These are phyloP conservation scores for Catharus bicknelli DNA, from an alignment of 2,113 vertebrate species.

Conservation along the genomic window DNA sequence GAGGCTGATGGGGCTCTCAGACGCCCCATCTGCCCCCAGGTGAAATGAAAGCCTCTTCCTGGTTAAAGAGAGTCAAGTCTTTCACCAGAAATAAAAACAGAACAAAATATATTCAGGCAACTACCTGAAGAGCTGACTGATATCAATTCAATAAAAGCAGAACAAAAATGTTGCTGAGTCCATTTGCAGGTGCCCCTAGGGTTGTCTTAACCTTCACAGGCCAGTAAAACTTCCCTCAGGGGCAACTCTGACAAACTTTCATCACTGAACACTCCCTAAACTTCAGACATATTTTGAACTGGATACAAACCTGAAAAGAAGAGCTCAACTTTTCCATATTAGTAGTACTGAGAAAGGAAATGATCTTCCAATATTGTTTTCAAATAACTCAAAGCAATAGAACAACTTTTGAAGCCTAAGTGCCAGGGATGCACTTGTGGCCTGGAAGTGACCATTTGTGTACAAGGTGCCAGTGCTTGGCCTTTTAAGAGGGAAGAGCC, in stretches of 20 bases:
- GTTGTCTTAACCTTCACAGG: background rate
- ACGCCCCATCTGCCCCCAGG: background rate
- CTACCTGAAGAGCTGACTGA: background rate
- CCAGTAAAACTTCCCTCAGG: background rate
- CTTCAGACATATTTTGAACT: background rate
- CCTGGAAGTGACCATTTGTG: background rate
- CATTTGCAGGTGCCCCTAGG: background rate
- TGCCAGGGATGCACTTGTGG: accelerated
- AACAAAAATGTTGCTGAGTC: background rate
- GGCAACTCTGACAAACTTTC: accelerated
- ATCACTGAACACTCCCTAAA: background rate
- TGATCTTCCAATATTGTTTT: background rate
- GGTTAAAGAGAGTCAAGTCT: background rate
- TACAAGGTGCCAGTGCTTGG: no score
- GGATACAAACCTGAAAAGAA: background rate
- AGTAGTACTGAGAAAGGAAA: background rate
- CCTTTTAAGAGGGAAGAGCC: background rate
- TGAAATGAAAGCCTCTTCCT: background rate
- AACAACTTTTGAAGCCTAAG: background rate
- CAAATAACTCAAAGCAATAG: background rate
- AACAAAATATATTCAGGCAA: background rate
- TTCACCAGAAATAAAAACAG: background rate
- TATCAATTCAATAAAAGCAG: background rate
- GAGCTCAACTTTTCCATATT: background rate
- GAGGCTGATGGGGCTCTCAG: background rate